A percentile compares a stretch with the other conserved stretches of the same genome.
These are phyloP conservation scores for Rachycentron canadum DNA, from an alignment of 2,797 vertebrate species.

Conservation along the genomic window DNA sequence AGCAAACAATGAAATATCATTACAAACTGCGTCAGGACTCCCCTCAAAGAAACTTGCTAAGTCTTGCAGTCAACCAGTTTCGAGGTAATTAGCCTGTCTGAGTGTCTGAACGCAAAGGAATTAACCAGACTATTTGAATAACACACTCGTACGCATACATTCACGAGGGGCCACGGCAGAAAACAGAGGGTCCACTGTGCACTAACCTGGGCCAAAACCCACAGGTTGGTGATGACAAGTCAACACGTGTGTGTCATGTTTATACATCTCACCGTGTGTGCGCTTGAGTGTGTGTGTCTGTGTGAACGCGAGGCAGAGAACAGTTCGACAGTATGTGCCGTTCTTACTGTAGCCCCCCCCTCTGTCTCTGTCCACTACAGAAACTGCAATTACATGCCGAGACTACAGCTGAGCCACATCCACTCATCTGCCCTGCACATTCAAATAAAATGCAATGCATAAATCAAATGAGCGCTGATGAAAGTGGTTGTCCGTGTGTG, in stretches of 20 bases:
- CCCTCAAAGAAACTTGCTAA: background rate
- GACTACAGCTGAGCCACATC: constrained; percentile 49
- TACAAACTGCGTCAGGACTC: background rate
- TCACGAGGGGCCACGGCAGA: background rate
- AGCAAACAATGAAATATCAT: background rate
- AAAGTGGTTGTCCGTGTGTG: too few relatives aligned
- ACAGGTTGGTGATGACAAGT: constrained; percentile 15
- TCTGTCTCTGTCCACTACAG: constrained; percentile 50
- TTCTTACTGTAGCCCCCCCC: constrained; percentile 29
- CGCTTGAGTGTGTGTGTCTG: background rate
- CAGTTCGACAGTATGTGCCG: constrained; percentile 16
- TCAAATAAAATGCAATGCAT: constrained; percentile 67
- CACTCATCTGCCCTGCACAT: constrained; percentile 45
- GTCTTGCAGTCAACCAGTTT: constrained; percentile 33
- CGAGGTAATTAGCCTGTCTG: constrained; percentile 33
- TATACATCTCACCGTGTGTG: background rate
- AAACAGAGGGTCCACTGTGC: constrained; percentile 31
- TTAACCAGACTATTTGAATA: constrained; percentile 1
- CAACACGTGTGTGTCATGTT: constrained; percentile 5
- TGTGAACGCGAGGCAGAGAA: constrained; percentile 1
- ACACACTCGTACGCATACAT: constrained; percentile 4
- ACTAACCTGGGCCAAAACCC: constrained; percentile 15
- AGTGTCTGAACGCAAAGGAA: constrained; percentile 27
- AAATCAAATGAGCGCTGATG: constrained; percentile 73
- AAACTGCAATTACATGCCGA: constrained; percentile 58